Conservation (phyloP, 2,888 invertebrate genomes). For the Tricholauxania praeusta region DNA sequence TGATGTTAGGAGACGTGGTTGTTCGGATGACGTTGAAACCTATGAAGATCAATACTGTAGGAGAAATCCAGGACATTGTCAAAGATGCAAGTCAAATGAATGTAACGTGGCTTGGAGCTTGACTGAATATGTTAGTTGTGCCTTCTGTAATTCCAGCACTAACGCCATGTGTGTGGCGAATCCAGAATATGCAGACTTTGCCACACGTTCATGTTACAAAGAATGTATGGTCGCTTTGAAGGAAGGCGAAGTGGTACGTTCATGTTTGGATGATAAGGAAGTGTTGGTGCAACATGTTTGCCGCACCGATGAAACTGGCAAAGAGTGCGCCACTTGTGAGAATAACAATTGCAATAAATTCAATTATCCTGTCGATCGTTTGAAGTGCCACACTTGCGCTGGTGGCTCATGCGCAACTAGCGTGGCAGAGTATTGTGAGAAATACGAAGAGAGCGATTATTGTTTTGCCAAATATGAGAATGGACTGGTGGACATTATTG, state of each 20-base stretch:
- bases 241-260: slow-evolving; percentile 54
- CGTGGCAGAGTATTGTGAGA: slow-evolving; percentile 48
- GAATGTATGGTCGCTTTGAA: slow-evolving; percentile 59
- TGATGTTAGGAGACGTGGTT: slow-evolving; percentile 58
- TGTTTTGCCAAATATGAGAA: slow-evolving; percentile 61
- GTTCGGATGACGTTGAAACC: slow-evolving; percentile 59
- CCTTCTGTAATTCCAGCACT: slow-evolving; percentile 56
- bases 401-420: slow-evolving; percentile 49
- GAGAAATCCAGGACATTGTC: slow-evolving; percentile 53
- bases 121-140: slow-evolving; percentile 53
- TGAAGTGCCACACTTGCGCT: slow-evolving; percentile 57
- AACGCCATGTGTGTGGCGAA: slow-evolving; percentile 50
- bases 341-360: slow-evolving; percentile 55
- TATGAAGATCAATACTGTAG: slow-evolving; percentile 59
- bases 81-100: slow-evolving; percentile 62
- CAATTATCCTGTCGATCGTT: slow-evolving; percentile 55
- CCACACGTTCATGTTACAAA: slow-evolving; percentile 55
- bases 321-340: slow-evolving; percentile 51
- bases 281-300: slow-evolving; percentile 52
- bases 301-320: slow-evolving; percentile 45
- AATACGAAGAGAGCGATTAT: slow-evolving; percentile 53
- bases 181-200: slow-evolving; percentile 46
- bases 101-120: slow-evolving; percentile 60
- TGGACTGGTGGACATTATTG: slow-evolving; percentile 51
- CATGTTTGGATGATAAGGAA: slow-evolving; percentile 64